Base-by-base conservation (phyloP, 1,140 invertebrate species). In the Orchestia grillus region DNA sequence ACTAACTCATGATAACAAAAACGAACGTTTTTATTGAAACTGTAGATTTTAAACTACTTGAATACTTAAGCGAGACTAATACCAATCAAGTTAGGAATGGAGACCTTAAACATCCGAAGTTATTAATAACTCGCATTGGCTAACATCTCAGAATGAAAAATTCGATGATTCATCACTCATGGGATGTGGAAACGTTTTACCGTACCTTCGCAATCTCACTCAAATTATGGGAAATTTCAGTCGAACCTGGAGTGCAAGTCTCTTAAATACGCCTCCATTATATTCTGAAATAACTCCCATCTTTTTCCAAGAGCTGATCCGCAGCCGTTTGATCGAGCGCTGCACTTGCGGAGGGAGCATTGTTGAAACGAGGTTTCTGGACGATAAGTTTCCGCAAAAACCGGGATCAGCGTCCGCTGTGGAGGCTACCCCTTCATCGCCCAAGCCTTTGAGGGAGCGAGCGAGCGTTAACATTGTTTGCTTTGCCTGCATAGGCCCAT, bases 361-460 rank as follows among this genome's bases (percentile, higher is more conserved):
- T 77, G 28, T 77, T 23, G 62, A 36, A 36, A 77, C 28, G 62
- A 44, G 88, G 36, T 90, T 90, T 90, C 88, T 90, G 88, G 88
- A 90, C 41, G 88, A 90, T 90, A 8, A 90, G 88, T 42, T 90
- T 90, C 88, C 88, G 43, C 88, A 90, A 90, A 44, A 90, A 90
- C 41, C 16, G 28, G 4, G 88, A 42, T 90, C 88, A 42, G n/a
- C 88, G 11, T 77, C 62, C 62, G 28, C 28, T 77, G 87, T 41
- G 36, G 28, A 42, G 42, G 42, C 15, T 90, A 90, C 88, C 88
- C 88, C 43, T 90, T 42, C 15, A 42, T 90, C 88, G 16, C 42
- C 43, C 15, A 41, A 41, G 4, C 88, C 43, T 90, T 90, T 90
- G 41, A 11, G 88, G n/a, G 62, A 77, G 62, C 62, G 62, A 77